Conservation (phyloP, 2,888 invertebrate species). For the Eugnorisma glareosa region DNA sequence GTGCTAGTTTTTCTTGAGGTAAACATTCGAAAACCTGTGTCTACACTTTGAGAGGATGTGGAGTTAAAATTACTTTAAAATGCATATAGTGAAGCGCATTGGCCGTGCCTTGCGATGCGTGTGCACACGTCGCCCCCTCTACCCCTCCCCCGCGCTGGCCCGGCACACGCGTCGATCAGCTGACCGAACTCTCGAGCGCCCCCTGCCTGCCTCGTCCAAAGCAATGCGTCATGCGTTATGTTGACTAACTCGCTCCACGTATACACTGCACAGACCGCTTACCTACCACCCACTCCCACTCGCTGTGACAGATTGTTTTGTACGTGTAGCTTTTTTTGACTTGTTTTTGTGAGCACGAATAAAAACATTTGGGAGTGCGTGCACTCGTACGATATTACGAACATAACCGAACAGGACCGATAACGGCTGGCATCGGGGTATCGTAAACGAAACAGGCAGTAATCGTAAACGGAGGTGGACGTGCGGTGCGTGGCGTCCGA, state of each 20-base stretch:
- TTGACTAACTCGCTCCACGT: constrained; percentile 78
- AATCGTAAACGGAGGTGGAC: constrained; percentile 67
- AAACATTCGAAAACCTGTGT: constrained; percentile 74
- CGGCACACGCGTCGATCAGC: constrained; percentile 84
- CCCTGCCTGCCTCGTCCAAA: constrained; percentile 71
- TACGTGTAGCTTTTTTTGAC: constrained; percentile 57
- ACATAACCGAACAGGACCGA: constrained; percentile 53
- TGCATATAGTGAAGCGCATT: constrained; percentile 76
- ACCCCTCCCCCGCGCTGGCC: constrained; percentile 50
- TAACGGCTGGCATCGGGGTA: constrained; percentile 50
- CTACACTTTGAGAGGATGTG: constrained; percentile 69
- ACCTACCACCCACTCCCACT: constrained; percentile 74
- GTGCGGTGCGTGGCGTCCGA: constrained; percentile 68
- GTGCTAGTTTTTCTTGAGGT: constrained; percentile 80
- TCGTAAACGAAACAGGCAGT: constrained; percentile 58
- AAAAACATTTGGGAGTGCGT: constrained; percentile 53
- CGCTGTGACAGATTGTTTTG: constrained; percentile 67
- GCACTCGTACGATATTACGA: constrained; percentile 43
- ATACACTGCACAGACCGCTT: constrained; percentile 71
- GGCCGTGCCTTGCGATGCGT: constrained; percentile 76
- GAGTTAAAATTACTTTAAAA: constrained; percentile 75
- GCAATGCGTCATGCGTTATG: constrained; percentile 80
- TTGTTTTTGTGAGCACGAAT: constrained; percentile 58
- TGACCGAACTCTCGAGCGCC: constrained; percentile 81
- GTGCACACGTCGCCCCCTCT: constrained; percentile 72